Percentiles rank a stretch among this genome's conserved stretches.
Evolutionary conservation across 2,113 vertebrate species (phyloP).

Genomic region (Argyrosomus japonicus): DNA sequence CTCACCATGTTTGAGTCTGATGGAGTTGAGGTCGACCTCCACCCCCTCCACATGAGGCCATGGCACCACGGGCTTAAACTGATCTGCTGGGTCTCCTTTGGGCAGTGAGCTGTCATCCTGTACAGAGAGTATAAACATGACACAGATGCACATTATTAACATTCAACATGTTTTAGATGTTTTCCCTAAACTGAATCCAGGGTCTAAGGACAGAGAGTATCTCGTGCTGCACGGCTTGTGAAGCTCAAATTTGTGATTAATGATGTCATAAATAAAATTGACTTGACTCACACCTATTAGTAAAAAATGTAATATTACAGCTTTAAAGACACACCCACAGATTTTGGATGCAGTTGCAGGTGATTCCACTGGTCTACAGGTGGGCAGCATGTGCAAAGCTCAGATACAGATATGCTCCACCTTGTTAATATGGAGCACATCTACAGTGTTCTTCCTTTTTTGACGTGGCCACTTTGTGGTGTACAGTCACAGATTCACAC

Average conservation of each 20-base stretch:
- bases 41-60: slow-evolving; percentile 98
- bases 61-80: slow-evolving; percentile 94
- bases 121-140: neutral
- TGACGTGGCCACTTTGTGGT: neutral
- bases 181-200: no score
- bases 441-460: no score
- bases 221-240: no score
- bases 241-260: no score
- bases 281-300: neutral
- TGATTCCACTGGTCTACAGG: neutral
- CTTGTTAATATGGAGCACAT: neutral
- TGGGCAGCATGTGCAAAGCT: neutral
- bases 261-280: neutral
- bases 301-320: neutral
- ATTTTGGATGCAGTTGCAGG: no score
- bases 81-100: slow-evolving; percentile 81
- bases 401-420: neutral
- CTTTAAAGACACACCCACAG: neutral
- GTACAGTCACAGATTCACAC: neutral
- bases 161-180: no score
- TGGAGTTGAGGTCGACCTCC: slow-evolving; percentile 96
- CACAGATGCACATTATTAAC: neutral
- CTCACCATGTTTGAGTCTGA: slow-evolving; percentile 85
- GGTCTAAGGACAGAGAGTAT: no score
- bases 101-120: slow-evolving; percentile 86